A percentile compares a stretch with the other conserved stretches of the same genome.
Conservation (phyloP, 2,888 invertebrate species). For the Eupelmus urozonus region DNA sequence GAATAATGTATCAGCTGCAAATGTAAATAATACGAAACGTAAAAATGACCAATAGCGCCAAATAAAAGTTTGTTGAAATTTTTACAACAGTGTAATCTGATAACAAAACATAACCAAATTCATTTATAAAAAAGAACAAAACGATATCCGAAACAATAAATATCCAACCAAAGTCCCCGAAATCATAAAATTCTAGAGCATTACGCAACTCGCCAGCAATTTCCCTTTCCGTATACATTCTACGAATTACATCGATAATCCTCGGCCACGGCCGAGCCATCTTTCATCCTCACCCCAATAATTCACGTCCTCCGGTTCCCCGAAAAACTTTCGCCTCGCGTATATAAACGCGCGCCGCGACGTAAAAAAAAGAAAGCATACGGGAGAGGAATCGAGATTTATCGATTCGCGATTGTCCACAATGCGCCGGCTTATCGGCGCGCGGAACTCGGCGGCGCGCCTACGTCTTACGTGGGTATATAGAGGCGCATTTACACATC, state of each 20-base stretch:
- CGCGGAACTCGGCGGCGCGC: slow-evolving; percentile 9
- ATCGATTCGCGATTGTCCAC: slow-evolving; percentile 60
- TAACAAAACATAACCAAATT: no score
- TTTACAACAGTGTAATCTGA: no score
- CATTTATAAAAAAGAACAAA: no score
- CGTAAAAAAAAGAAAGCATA: not conserved
- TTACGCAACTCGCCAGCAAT: no score
- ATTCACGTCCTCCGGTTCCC: slow-evolving; percentile 34
- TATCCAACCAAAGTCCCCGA: no score
- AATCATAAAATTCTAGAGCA: no score
- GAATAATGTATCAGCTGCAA: no score
- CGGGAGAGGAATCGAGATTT: slow-evolving; percentile 58
- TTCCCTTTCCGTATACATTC: slow-evolving; percentile 26
- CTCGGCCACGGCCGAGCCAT: not conserved
- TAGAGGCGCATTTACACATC: not conserved
- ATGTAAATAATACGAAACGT: no score
- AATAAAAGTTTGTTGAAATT: no score
- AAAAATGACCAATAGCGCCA: no score
- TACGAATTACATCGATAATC: slow-evolving; percentile 9
- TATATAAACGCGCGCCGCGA: not conserved
- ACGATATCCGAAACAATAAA: no score
- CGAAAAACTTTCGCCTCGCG: slow-evolving; percentile 43
- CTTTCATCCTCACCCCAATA: slow-evolving; percentile 37
- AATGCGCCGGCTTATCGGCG: slow-evolving; percentile 33
- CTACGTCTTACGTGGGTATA: not conserved